Evolutionary conservation across 2,113 vertebrate genomes (phyloP).

Genomic region (Perca flavescens): DNA sequence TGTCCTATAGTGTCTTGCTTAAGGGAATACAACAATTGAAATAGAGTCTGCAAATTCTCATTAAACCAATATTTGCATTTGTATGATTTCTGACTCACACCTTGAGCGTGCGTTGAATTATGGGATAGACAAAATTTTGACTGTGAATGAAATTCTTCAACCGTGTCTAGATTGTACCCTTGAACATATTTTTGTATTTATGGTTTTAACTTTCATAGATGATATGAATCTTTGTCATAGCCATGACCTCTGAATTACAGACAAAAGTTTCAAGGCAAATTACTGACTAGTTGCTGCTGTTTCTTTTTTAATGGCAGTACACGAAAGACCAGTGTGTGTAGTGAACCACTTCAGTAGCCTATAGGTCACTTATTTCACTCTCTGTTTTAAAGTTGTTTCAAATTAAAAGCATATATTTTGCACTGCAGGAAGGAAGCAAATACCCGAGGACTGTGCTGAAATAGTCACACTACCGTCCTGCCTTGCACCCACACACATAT

Average conservation of each 20-base stretch:
- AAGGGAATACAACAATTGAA: neutral
- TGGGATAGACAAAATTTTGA: neutral
- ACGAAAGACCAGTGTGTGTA: neutral
- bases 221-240: neutral
- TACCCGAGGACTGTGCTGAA: slow-evolving; percentile 13
- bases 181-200: slow-evolving; percentile 20
- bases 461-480: neutral
- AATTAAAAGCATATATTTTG: slow-evolving; percentile 36
- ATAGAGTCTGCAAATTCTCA: neutral
- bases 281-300: neutral
- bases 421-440: slow-evolving; percentile 26
- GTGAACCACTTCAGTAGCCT: neutral
- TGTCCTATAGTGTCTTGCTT: neutral
- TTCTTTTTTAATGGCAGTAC: neutral
- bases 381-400: slow-evolving; percentile 17
- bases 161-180: slow-evolving; percentile 29
- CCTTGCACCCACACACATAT: slow-evolving; percentile 6
- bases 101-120: slow-evolving; percentile 1
- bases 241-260: neutral
- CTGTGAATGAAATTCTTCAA: slow-evolving; percentile 8
- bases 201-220: slow-evolving; percentile 15
- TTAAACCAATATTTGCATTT: slow-evolving; percentile 24
- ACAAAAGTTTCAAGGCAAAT: slow-evolving; percentile 12
- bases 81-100: neutral
- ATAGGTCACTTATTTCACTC: slow-evolving; percentile 4